Conservation (phyloP, 2,888 invertebrate genomes). For the Eilema griseolum region DNA sequence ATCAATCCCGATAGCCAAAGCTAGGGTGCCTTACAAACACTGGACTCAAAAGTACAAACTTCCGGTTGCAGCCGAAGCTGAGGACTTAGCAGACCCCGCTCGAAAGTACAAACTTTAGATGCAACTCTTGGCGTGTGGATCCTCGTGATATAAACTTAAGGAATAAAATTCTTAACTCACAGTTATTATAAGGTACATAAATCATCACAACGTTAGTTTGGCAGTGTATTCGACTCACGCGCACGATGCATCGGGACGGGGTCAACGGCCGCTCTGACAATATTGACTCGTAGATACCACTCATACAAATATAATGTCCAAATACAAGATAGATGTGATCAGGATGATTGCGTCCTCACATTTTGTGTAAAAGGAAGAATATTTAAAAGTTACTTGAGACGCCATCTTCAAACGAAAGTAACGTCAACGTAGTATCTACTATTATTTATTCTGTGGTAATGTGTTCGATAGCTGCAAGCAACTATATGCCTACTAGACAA, state of each 20-base stretch:
- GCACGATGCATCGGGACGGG: conserved; percentile 62
- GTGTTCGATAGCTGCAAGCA: background rate
- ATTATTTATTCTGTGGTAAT: no score
- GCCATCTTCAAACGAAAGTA: background rate
- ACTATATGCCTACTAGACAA: no score
- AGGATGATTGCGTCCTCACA: conserved; percentile 40
- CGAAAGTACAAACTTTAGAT: background rate
- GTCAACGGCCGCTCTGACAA: conserved; percentile 76
- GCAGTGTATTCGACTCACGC: conserved; percentile 58
- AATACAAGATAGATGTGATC: conserved; percentile 68
- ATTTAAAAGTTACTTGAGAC: background rate
- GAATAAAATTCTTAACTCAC: background rate
- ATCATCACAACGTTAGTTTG: conserved; percentile 24
- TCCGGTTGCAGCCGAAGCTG: no score
- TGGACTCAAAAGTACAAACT: no score
- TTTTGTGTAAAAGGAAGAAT: background rate
- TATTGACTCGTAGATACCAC: conserved; percentile 79
- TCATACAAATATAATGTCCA: conserved; percentile 77
- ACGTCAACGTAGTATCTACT: no score
- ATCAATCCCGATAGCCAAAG: background rate
- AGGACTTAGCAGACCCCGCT: no score
- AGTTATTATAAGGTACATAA: conserved; percentile 8
- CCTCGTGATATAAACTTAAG: background rate
- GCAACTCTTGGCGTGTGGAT: background rate
- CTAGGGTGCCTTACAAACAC: no score